Conservation (phyloP, 1,140 invertebrate genomes). For the Yoshiicerus persimilis region DNA sequence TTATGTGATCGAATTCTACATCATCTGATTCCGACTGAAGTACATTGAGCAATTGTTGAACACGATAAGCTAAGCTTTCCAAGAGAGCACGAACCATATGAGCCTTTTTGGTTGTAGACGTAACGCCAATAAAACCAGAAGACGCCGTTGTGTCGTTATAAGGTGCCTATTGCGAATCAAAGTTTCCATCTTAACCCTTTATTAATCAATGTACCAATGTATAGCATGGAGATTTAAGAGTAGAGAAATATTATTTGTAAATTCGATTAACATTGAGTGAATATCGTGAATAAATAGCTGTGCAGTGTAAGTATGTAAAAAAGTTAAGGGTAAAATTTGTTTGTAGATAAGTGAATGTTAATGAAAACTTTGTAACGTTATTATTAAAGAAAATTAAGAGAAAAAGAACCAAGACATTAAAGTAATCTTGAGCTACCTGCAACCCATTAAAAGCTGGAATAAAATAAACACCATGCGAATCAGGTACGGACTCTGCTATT, state of each 20-base stretch:
- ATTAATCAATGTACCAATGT: too few relatives aligned
- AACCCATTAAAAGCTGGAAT: slow-evolving; percentile 89
- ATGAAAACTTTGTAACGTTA: not conserved
- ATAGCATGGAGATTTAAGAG: too few relatives aligned
- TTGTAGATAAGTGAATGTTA: too few relatives aligned
- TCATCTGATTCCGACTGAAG: slow-evolving; percentile 65
- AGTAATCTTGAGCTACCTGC: slow-evolving; percentile 64
- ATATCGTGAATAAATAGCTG: too few relatives aligned
- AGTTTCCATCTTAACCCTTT: too few relatives aligned
- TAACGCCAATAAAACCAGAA: slow-evolving; percentile 82
- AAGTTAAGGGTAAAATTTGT: too few relatives aligned
- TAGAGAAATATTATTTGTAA: too few relatives aligned
- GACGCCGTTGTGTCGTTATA: slow-evolving; percentile 81
- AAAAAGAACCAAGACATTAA: not conserved
- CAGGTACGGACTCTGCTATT: slow-evolving; percentile 70
- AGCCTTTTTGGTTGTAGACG: slow-evolving; percentile 70
- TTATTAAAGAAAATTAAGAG: not conserved
- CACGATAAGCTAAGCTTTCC: slow-evolving; percentile 83
- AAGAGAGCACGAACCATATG: slow-evolving; percentile 81
- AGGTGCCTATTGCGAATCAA: slow-evolving; percentile 69
- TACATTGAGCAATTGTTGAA: slow-evolving; percentile 72
- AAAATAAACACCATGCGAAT: slow-evolving; percentile 82
- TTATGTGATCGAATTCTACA: slow-evolving; percentile 62
- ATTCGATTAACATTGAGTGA: too few relatives aligned
- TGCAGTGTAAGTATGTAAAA: too few relatives aligned